Evolutionary conservation across 2,113 vertebrate genomes (phyloP).

Genomic region (Atlantisia rogersi): DNA sequence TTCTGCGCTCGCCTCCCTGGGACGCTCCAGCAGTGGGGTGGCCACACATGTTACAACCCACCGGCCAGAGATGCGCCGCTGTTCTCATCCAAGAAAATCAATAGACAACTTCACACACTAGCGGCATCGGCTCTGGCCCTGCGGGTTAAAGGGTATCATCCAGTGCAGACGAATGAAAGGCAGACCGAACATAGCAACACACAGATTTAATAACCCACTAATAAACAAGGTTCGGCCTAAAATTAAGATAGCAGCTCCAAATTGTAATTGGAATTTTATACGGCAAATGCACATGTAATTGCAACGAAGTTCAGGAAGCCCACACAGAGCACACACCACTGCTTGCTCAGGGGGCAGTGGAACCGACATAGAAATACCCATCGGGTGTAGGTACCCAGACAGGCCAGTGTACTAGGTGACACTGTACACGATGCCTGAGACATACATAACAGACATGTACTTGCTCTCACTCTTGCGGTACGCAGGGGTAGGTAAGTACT

Average conservation of each 20-base stretch:
- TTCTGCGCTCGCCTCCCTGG: conserved; percentile 42
- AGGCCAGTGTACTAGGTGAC: not conserved
- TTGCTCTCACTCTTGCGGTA: not conserved
- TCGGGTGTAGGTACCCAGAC: not conserved
- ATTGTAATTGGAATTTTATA: conserved; percentile 14
- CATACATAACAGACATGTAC: rapidly evolving
- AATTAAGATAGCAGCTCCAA: conserved; percentile 19
- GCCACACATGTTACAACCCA: conserved; percentile 63
- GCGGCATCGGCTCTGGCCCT: conserved; percentile 74
- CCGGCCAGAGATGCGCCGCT: conserved; percentile 51
- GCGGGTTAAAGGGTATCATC: conserved; percentile 68
- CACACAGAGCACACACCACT: not conserved
- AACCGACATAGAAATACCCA: not conserved
- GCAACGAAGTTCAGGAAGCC: not conserved
- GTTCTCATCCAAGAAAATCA: conserved; percentile 78
- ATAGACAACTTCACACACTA: conserved; percentile 77
- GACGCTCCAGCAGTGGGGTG: conserved; percentile 52
- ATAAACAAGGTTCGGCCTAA: conserved; percentile 13
- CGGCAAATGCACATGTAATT: not conserved
- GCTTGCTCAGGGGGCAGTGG: not conserved
- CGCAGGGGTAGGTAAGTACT: not conserved
- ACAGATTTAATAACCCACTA: conserved; percentile 41
- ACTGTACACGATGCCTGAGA: not conserved
- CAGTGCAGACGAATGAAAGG: not conserved
- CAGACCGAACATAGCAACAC: not conserved